These are phyloP conservation scores for Diachasma alloeum DNA, from an alignment of 1,140 invertebrate species.

Conservation along the genomic window DNA sequence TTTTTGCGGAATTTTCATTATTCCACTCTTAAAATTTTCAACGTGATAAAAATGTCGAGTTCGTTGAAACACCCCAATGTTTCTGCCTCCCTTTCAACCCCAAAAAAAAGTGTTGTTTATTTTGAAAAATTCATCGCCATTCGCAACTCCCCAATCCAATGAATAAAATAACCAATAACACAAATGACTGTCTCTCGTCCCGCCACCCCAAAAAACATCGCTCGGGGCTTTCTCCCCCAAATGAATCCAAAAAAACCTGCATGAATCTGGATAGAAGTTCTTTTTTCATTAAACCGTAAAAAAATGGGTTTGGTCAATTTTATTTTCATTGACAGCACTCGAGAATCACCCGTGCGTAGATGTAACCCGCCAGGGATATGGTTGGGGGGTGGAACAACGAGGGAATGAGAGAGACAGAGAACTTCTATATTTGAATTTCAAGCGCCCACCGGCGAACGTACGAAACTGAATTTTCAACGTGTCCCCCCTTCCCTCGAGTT, in stretches of 20 bases:
- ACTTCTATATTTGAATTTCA: slow-evolving; percentile 29
- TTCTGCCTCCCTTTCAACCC: too few relatives aligned
- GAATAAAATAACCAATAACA: neutral
- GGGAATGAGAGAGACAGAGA: neutral
- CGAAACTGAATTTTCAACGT: slow-evolving; percentile 25
- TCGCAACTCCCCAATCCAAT: neutral
- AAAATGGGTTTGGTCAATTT: slow-evolving; percentile 1
- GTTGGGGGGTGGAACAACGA: neutral
- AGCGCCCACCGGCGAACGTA: slow-evolving; percentile 11
- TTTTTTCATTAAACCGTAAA: neutral
- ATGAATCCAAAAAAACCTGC: neutral
- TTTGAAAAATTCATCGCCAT: too few relatives aligned
- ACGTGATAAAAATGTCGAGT: too few relatives aligned
- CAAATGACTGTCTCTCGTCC: neutral
- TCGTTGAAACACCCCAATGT: too few relatives aligned
- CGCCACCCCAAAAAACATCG: neutral
- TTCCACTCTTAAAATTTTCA: too few relatives aligned
- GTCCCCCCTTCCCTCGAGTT: neutral
- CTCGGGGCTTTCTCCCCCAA: neutral
- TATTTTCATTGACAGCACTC: slow-evolving; percentile 5
- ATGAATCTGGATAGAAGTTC: neutral
- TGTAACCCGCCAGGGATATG: neutral
- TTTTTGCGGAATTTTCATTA: too few relatives aligned
- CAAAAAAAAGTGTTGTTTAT: too few relatives aligned
- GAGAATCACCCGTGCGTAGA: neutral